phyloP scores from a whole-genome alignment of 2,888 invertebrate species.

The Chalcosyrphus nemorum region DNA sequence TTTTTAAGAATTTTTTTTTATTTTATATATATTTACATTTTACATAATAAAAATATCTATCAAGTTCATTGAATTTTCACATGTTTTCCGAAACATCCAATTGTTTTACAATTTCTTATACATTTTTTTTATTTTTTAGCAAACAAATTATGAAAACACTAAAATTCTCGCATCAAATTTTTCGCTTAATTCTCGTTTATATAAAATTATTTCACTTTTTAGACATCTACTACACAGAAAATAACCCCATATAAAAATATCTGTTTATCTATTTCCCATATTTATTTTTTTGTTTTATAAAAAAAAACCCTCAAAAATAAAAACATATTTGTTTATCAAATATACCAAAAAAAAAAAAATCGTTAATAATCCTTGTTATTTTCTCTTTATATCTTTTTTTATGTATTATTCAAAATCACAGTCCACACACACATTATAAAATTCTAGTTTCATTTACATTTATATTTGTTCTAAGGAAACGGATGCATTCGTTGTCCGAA shows the following conservation, averaged over 20 bases:
- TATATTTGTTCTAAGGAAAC: conserved; percentile 11
- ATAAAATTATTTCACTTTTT: conserved; percentile 18
- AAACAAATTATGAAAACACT: conserved; percentile 24
- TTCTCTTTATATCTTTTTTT: conserved; percentile 14
- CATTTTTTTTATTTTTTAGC: too few relatives aligned
- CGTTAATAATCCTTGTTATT: conserved; percentile 24
- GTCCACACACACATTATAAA: conserved; percentile 67
- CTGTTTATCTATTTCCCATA: conserved; percentile 50
- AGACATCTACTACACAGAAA: conserved; percentile 32
- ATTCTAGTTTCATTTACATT: conserved; percentile 32
- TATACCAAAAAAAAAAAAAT: conserved; percentile 44
- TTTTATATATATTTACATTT: conserved; percentile 65
- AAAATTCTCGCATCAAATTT: conserved; percentile 30
- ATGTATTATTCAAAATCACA: conserved; percentile 69
- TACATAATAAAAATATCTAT: conserved; percentile 39
- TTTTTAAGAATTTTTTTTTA: conserved; percentile 71
- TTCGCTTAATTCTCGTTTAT: conserved; percentile 47
- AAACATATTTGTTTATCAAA: conserved; percentile 32
- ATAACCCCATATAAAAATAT: conserved; percentile 56
- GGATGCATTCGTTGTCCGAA: conserved; percentile 24
- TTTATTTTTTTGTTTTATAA: conserved; percentile 45
- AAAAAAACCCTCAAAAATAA: conserved; percentile 38
- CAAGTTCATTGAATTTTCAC: conserved; percentile 15
- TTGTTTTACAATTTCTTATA: conserved; percentile 12
- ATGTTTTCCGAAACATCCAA: conserved; percentile 5